phyloP scores from a whole-genome alignment of 1,140 invertebrate genomes.

The Nasonia vitripennis region DNA sequence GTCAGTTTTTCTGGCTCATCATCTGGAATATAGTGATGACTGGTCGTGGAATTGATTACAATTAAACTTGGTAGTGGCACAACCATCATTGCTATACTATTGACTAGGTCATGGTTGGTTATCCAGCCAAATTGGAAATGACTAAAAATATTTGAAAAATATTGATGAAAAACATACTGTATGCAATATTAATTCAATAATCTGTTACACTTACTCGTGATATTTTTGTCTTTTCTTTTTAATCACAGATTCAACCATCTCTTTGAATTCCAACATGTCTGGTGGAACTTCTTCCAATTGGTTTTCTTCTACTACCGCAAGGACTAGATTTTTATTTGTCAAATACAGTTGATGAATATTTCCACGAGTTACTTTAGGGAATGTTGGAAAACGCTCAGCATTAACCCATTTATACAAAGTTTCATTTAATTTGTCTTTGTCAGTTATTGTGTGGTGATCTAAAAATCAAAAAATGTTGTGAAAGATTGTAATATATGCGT shows the following conservation, averaged over 20 bases:
- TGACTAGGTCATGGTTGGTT: constrained; percentile 89
- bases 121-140: constrained; percentile 96
- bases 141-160: constrained; percentile 63
- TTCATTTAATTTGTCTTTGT: constrained; percentile 78
- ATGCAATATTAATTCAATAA: constrained; percentile 12
- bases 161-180: constrained; percentile 17
- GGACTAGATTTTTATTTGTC: constrained; percentile 90
- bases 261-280: constrained; percentile 88
- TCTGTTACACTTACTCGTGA: constrained; percentile 78
- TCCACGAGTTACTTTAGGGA: constrained; percentile 89
- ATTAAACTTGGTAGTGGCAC: constrained; percentile 90
- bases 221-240: constrained; percentile 85
- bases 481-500: not conserved
- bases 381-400: constrained; percentile 91
- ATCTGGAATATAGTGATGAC: constrained; percentile 92
- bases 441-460: constrained; percentile 71
- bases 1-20: constrained; percentile 88
- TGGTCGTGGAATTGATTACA: constrained; percentile 92
- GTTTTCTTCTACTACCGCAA: constrained; percentile 92
- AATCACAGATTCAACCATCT: constrained; percentile 90
- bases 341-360: constrained; percentile 89
- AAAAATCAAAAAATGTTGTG: constrained; percentile 39
- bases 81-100: constrained; percentile 91
- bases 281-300: constrained; percentile 87
- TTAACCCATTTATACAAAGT: constrained; percentile 91